Base-by-base conservation (phyloP, 2,888 invertebrate species). In the Reticulitermes lucifugus region DNA sequence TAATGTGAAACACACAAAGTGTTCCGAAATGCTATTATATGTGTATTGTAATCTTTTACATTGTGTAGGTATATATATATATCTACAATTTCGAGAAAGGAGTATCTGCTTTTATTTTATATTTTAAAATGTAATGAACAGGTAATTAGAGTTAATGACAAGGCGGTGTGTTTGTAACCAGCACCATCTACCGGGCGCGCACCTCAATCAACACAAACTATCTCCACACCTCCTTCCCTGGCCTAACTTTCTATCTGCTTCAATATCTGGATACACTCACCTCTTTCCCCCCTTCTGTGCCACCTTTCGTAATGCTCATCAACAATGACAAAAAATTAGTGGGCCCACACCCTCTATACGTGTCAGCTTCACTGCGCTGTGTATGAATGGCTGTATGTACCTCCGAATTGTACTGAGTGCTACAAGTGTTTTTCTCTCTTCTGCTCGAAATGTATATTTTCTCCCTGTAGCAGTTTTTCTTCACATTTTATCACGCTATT, bases 101-200 rank as follows among this genome's bases (percentile, higher is more conserved):
- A 25, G 81, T 70, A 84, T 80, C 43, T 80, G 83, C 79, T 85
- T 83, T 85, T 71, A 71, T 85, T 85, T 85, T 83, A 59, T 79
- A 79, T 79, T 79, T 81, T 81, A 81, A 81, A 81, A 81, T 43
- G 83, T 87, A 87, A 87, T 87, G 87, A 87, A 79, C 83, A 77
- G 84, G 87, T 86, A 86, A 87, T 87, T 87, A 87, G 85, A 83
- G 71, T 46, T 86, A 87, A 87, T 87, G 79, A 87, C 85, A 87
- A 84, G 85, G 87, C 87, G 87, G 87, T 81, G 9, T 51, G 60
- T 43, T 35, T 59, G 73, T 59, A 73, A 79, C 65, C 80, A 59
- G 81, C 81, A n/a, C 75, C 80, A 35, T 46, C 84, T 79, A 46
- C 83, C 25, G 80, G 73, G 70, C 82, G 84, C 80, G 79, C 80